phyloP scores from a whole-genome alignment of 92 coral and sea anemone genomes.

The Scolanthus callimorphus region DNA sequence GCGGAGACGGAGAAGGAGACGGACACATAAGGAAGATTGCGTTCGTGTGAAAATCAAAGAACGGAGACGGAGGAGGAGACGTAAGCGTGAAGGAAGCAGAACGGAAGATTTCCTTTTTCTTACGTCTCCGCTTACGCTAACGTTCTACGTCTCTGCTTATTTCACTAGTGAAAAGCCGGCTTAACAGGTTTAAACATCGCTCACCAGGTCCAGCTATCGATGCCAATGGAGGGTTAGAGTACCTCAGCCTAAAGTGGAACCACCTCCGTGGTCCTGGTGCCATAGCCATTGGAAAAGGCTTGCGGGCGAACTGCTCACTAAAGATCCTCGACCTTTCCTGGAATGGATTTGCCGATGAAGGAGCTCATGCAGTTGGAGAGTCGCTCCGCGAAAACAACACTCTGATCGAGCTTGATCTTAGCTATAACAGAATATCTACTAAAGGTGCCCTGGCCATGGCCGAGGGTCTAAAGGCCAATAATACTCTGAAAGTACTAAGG shows the following conservation, averaged over 20 bases:
- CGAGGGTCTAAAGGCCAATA: conserved; percentile 69
- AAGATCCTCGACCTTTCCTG: conserved; percentile 73
- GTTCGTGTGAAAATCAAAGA: too few species aligned
- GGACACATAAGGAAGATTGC: too few species aligned
- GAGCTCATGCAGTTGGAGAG: conserved; percentile 89
- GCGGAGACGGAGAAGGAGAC: too few species aligned
- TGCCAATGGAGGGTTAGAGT: conserved; percentile 71
- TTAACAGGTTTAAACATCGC: too few species aligned
- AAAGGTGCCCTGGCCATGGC: conserved; percentile 71
- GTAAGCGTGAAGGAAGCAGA: too few species aligned
- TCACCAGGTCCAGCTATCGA: conserved; percentile 89
- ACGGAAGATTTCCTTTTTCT: too few species aligned
- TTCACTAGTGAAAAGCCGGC: too few species aligned
- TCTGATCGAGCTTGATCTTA: conserved; percentile 66
- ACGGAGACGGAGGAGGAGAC: too few species aligned
- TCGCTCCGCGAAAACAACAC: conserved; percentile 85
- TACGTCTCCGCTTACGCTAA: background rate
- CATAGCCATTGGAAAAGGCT: conserved; percentile 77
- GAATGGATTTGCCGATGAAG: conserved; percentile 95
- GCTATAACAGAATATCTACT: conserved; percentile 81
- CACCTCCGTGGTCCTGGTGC: conserved; percentile 92
- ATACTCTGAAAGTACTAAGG: conserved; percentile 77
- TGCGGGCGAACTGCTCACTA: conserved; percentile 75
- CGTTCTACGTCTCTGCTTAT: background rate
- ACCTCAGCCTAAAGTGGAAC: conserved; percentile 88